Percentiles rank a stretch among this genome's conserved stretches.
These are phyloP conservation scores for Nemapogon koenigi DNA, from an alignment of 2,888 invertebrate genomes.

Conservation along the genomic window DNA sequence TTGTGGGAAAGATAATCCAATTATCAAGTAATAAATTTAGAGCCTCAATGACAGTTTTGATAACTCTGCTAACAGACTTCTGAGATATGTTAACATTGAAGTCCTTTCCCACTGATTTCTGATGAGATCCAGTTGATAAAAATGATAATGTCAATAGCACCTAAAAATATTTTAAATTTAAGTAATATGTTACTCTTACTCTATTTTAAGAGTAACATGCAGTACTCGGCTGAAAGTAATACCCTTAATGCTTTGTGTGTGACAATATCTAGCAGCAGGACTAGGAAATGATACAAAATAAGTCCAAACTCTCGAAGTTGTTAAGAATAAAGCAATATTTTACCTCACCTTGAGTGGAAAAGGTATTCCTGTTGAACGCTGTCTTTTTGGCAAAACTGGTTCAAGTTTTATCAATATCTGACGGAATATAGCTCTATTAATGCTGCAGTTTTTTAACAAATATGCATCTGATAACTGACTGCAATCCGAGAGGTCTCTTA, in stretches of 20 bases:
- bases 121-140: slow-evolving; percentile 33
- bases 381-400: slow-evolving; percentile 34
- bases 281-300: no score
- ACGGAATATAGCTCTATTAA: slow-evolving; percentile 29
- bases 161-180: no score
- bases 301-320: no score
- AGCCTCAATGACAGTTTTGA: slow-evolving; percentile 33
- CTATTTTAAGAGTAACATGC: no score
- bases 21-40: slow-evolving; percentile 30
- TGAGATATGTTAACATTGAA: slow-evolving; percentile 35
- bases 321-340: neutral
- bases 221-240: no score
- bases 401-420: slow-evolving; percentile 30
- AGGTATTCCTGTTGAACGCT: slow-evolving; percentile 37
- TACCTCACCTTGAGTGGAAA: slow-evolving; percentile 31
- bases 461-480: slow-evolving; percentile 31
- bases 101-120: slow-evolving; percentile 33
- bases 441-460: slow-evolving; percentile 29
- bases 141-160: slow-evolving; percentile 34
- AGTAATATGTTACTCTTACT: no score
- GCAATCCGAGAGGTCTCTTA: slow-evolving; percentile 28
- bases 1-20: slow-evolving; percentile 30
- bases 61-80: slow-evolving; percentile 35
- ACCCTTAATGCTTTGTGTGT: no score
- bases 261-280: no score